phyloP scores from a whole-genome alignment of 2,113 vertebrate genomes.

The Oryzias melastigma region DNA sequence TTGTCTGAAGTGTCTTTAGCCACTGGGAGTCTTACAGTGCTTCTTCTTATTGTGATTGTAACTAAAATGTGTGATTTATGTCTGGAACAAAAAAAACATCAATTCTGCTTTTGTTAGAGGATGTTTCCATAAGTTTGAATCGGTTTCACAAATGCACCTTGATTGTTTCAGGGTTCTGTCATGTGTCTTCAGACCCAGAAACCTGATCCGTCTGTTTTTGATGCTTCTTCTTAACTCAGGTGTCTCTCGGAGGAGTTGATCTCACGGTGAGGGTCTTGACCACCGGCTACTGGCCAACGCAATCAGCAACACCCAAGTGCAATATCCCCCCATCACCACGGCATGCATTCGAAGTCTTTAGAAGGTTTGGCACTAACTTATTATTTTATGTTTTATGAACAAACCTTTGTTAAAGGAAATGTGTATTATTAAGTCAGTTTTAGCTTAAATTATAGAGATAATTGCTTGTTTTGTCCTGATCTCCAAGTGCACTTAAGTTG shows the following conservation, averaged over 20 bases:
- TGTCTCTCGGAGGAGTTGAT: constrained; percentile 94
- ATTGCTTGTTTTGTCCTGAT: too few species aligned
- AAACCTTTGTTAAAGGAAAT: too few species aligned
- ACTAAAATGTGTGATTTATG: too few species aligned
- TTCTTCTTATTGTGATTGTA: too few species aligned
- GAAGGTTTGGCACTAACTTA: constrained; percentile 80
- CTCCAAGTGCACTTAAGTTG: too few species aligned
- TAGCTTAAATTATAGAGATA: too few species aligned
- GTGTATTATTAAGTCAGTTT: too few species aligned
- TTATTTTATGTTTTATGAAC: not conserved
- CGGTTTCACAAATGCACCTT: not conserved
- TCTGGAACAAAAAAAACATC: too few species aligned
- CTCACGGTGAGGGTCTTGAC: constrained; percentile 96
- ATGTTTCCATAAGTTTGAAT: too few species aligned
- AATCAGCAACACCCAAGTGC: constrained; percentile 98
- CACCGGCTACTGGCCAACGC: constrained; percentile 98
- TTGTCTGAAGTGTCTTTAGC: not conserved
- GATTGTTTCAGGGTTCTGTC: not conserved
- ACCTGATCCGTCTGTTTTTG: not conserved
- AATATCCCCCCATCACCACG: constrained; percentile 96
- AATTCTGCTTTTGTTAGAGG: too few species aligned
- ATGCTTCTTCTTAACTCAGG: constrained; percentile 68
- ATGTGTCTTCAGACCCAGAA: not conserved
- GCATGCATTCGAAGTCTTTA: constrained; percentile 98
- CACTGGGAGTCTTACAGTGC: not conserved